These are phyloP conservation scores for Xanthorhoe spadicearia DNA, from an alignment of 2,888 invertebrate species.

Conservation along the genomic window DNA sequence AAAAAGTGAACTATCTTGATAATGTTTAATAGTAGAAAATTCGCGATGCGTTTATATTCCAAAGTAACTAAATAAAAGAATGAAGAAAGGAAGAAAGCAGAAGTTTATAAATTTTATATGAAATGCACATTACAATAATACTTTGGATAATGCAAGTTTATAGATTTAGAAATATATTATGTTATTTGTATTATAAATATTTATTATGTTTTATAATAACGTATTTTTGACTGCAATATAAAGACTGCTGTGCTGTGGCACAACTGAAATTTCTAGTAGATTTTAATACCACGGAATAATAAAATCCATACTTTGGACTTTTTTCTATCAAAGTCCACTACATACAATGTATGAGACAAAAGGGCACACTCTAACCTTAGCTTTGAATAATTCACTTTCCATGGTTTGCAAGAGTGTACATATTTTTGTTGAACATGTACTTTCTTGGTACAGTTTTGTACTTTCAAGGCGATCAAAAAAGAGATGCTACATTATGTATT, in stretches of 20 bases:
- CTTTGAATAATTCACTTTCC: too few relatives aligned
- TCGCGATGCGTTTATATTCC: background rate
- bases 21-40: background rate
- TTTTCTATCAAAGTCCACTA: too few relatives aligned
- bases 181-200: conserved; percentile 12
- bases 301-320: too few relatives aligned
- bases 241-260: background rate
- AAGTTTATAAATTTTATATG: conserved; percentile 11
- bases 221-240: conserved; percentile 26
- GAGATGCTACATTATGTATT: background rate
- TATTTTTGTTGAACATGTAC: too few relatives aligned
- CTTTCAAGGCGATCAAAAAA: too few relatives aligned
- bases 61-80: background rate
- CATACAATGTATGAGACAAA: too few relatives aligned
- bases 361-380: too few relatives aligned
- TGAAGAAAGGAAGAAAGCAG: background rate
- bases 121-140: conserved; percentile 39
- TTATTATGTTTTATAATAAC: conserved; percentile 9
- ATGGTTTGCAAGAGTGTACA: too few relatives aligned
- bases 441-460: too few relatives aligned
- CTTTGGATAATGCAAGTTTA: conserved; percentile 36
- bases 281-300: background rate
- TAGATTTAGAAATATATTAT: conserved; percentile 28
- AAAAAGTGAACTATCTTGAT: background rate
- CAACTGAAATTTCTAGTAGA: background rate